phyloP scores from a whole-genome alignment of 2,113 vertebrate genomes.

The Pangasianodon hypophthalmus region DNA sequence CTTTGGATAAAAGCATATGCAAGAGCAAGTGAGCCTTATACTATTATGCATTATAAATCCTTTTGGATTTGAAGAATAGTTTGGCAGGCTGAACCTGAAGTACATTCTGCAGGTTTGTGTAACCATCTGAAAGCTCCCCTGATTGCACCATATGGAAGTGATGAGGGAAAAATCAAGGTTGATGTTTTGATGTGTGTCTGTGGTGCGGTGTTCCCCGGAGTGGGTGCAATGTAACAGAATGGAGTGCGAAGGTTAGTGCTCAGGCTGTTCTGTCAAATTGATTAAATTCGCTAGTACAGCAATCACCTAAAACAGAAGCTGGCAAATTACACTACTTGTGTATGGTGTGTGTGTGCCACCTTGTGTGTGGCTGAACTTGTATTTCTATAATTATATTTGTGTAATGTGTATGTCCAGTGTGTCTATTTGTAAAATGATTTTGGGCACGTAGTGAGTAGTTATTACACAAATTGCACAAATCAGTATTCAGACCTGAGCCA shows the following conservation, averaged over 20 bases:
- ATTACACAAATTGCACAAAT: not conserved
- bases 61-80: not conserved
- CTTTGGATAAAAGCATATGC: not conserved
- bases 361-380: slow-evolving; percentile 1
- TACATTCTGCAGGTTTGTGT: not conserved
- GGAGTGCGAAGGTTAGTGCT: slow-evolving; percentile 58
- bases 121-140: slow-evolving; percentile 15
- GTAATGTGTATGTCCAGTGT: not conserved
- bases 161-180: slow-evolving; percentile 26
- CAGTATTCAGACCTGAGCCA: not conserved
- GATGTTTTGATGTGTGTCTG: slow-evolving; percentile 18
- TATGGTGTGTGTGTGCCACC: slow-evolving; percentile 8
- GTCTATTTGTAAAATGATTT: not conserved
- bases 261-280: slow-evolving; percentile 68
- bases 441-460: not conserved
- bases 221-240: slow-evolving; percentile 35
- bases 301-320: slow-evolving; percentile 59
- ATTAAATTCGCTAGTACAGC: slow-evolving; percentile 72
- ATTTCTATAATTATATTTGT: not conserved
- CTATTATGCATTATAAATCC: not conserved
- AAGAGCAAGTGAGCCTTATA: not conserved
- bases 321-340: slow-evolving; percentile 24
- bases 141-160: slow-evolving; percentile 28
- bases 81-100: not conserved
- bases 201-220: slow-evolving; percentile 29